Evolutionary conservation across 1,140 invertebrate genomes (phyloP).

Genomic region (Arion vulgaris): DNA sequence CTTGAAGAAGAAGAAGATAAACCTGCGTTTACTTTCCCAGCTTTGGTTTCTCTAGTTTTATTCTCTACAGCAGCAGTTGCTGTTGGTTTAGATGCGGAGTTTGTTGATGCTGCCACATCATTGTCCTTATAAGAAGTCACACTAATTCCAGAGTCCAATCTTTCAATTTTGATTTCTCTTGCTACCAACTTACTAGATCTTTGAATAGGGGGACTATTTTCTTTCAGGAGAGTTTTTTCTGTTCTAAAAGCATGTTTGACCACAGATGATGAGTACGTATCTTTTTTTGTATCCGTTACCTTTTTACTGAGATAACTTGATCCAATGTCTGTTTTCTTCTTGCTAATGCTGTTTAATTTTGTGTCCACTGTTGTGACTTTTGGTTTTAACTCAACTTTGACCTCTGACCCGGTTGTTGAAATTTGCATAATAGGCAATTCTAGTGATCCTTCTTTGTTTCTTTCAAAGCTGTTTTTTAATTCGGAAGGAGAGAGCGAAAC

Average conservation of each 20-base stretch:
- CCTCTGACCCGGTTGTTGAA: slow-evolving; percentile 11
- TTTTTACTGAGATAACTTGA: background rate
- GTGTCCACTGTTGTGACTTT: background rate
- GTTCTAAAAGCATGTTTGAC: background rate
- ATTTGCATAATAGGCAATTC: slow-evolving; percentile 34
- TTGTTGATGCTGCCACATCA: background rate
- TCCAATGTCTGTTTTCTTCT: background rate
- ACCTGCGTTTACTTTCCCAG: background rate
- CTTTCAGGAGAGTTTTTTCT: background rate
- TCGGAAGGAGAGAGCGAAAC: background rate
- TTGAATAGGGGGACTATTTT: slow-evolving; percentile 25
- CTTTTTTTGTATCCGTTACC: background rate
- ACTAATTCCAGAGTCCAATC: slow-evolving; percentile 14
- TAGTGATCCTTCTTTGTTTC: background rate
- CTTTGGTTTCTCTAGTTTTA: background rate
- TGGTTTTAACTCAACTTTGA: background rate
- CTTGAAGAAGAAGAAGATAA: too few species aligned
- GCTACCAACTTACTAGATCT: slow-evolving; percentile 20
- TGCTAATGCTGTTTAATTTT: background rate
- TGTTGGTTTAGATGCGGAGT: background rate
- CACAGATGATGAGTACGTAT: background rate
- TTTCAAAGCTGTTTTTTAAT: slow-evolving; percentile 9
- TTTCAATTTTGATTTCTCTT: slow-evolving; percentile 34
- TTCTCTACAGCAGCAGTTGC: background rate
- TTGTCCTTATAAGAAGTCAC: slow-evolving; percentile 29